Evolutionary conservation across 2,113 vertebrate species (phyloP).

Genomic region (Lipophrys pholis): DNA sequence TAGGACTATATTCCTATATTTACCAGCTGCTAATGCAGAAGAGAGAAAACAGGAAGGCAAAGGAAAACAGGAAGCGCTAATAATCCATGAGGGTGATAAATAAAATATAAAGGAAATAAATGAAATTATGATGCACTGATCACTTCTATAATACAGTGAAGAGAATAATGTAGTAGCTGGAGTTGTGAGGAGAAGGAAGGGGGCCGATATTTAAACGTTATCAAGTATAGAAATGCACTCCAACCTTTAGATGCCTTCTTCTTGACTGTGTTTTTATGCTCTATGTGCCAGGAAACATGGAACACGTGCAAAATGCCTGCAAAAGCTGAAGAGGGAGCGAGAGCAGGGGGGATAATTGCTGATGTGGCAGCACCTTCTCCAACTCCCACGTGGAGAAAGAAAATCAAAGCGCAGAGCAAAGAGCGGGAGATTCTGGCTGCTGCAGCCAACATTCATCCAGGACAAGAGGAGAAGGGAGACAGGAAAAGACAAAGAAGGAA

Average conservation of each 20-base stretch:
- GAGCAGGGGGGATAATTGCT: conserved; percentile 37
- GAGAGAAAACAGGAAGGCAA: not conserved
- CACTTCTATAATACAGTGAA: too few species aligned
- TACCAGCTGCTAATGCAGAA: not conserved
- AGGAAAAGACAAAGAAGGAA: conserved; percentile 3
- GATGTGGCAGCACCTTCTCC: conserved; percentile 50
- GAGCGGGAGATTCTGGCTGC: conserved; percentile 23
- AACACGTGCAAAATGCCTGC: not conserved
- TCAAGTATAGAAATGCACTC: conserved; percentile 1
- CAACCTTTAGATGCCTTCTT: conserved; percentile 17
- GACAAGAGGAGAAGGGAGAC: conserved; percentile 3
- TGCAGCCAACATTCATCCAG: not conserved
- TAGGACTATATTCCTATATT: too few species aligned
- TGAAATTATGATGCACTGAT: not conserved
- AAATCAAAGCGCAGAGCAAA: conserved; percentile 37
- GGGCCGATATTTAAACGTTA: too few species aligned
- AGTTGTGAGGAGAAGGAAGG: too few species aligned
- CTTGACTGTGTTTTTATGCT: not conserved
- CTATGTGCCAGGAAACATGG: conserved; percentile 9
- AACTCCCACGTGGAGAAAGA: conserved; percentile 37
- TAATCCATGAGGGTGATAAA: conserved; percentile 21
- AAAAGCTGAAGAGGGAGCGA: not conserved
- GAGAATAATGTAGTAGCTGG: too few species aligned
- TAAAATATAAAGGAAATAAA: conserved; percentile 35
- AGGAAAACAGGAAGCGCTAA: not conserved